Conservation (phyloP, 2,797 vertebrate genomes). For the Hoplostethus atlanticus region DNA sequence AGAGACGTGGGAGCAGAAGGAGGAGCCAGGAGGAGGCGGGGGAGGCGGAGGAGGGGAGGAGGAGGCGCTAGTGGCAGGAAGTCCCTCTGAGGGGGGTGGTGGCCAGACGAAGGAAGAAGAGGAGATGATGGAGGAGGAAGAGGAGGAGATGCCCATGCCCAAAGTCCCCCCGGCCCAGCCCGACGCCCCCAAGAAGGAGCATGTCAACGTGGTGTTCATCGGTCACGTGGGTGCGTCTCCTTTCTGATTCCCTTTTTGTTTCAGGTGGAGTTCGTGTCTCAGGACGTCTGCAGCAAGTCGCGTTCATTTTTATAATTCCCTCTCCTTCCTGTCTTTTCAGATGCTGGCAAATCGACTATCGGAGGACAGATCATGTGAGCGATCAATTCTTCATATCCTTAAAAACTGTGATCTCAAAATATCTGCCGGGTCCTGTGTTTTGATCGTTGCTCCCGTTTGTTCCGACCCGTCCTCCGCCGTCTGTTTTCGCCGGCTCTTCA, state of each 20-base stretch:
- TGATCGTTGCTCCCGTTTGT: not conserved
- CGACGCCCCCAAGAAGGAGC: conserved; percentile 97
- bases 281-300: not conserved
- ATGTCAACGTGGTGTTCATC: conserved; percentile 99
- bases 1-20: conserved; percentile 98
- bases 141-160: conserved; percentile 92
- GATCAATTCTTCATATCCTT: not conserved
- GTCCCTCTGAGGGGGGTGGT: conserved; percentile 79
- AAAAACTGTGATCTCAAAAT: too few species aligned
- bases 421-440: not conserved
- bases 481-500: too few species aligned
- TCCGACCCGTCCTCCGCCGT: not conserved
- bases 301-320: not conserved
- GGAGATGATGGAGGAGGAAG: conserved; percentile 97
- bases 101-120: conserved; percentile 83
- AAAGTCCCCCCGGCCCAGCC: conserved; percentile 91
- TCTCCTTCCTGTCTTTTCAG: conserved; percentile 73
- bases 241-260: not conserved
- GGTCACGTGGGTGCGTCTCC: conserved; percentile 94
- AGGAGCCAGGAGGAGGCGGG: conserved; percentile 89
- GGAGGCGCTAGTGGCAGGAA: conserved; percentile 83
- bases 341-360: conserved; percentile 99
- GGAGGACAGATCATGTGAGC: conserved; percentile 99
- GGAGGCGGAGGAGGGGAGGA: conserved; percentile 88
- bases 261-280: not conserved